Base-by-base conservation (phyloP, 2,888 invertebrate species). In the Nasonovia ribisnigri region DNA sequence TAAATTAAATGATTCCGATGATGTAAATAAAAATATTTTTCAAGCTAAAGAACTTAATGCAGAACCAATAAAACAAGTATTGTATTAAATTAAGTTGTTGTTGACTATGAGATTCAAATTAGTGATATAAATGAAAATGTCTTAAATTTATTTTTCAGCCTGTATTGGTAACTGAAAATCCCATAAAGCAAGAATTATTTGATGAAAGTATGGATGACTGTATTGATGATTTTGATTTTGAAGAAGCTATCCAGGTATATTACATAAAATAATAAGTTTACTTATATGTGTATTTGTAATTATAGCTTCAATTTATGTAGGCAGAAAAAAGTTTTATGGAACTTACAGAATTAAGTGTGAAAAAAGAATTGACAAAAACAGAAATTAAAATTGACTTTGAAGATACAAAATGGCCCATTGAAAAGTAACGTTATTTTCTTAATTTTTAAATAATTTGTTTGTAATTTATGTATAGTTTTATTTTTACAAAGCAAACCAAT, bases 141-240 rank as follows among this genome's bases (percentile, higher is more conserved):
- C 36, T 26, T 60, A n/a, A 5, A 67, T 67, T 24, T 43, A 36
- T 36, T 0, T 60, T 92, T 51, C 20, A 92, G 92, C 20, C 88
- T 43, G 24, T 24, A 88, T 42, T 43, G 43, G 8, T 51, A 42
- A 42, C 51, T 6, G 48, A 36, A n/a, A 67, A 48, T 67, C 2
- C 36, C 26, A 51, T 92, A 51, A 67, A 88, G 43, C 42, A 77
- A 88, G 92, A 92, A 77, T 43, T 86, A 46, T 86, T 77, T 51
- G 92, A 92, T 26, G 87, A 92, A 86, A 91, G 57, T 92, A 67
- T 92, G 67, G 93, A 93, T 84, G 93, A 94, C 26, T 90, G 88
- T 51, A 84, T 92, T 84, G 94, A 94, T 36, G 92, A 91, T 60
- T 93, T 94, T 84, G 48, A 92, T 92, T 84, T 92, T 91, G 94